Percentiles rank a stretch among this genome's conserved stretches.
These are phyloP conservation scores for Pygoscelis antarcticus DNA, from an alignment of 2,113 vertebrate species.

Conservation along the genomic window DNA sequence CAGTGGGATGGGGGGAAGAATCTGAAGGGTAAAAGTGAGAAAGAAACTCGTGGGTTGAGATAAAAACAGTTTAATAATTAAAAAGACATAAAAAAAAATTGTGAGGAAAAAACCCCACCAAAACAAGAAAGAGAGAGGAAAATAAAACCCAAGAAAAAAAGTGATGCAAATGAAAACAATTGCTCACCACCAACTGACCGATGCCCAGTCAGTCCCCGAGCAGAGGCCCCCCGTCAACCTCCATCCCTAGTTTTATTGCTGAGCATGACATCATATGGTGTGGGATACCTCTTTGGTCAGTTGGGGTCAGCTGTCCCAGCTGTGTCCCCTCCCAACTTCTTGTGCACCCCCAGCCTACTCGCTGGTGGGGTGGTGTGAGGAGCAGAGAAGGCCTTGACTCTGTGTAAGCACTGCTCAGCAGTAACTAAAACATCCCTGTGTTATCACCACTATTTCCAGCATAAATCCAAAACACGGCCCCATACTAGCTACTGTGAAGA, in stretches of 20 bases:
- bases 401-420: neutral
- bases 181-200: accelerated
- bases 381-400: neutral
- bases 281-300: neutral
- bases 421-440: neutral
- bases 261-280: accelerated
- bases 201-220: neutral
- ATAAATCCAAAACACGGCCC: neutral
- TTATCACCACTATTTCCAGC: neutral
- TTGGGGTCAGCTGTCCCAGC: neutral
- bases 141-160: neutral
- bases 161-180: neutral
- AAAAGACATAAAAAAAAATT: neutral
- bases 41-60: neutral
- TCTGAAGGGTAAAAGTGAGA: neutral
- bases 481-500: neutral
- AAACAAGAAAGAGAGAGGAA: neutral
- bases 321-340: neutral
- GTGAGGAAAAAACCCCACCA: accelerated
- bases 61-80: neutral
- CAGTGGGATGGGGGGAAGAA: neutral
- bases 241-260: neutral
- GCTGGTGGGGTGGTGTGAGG: neutral
- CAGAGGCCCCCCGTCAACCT: neutral
- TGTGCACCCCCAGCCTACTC: neutral